Percentiles rank a stretch among this genome's conserved stretches.
Evolutionary conservation across 2,888 invertebrate species (phyloP).

Genomic region (Pristionchus japonicus): DNA sequence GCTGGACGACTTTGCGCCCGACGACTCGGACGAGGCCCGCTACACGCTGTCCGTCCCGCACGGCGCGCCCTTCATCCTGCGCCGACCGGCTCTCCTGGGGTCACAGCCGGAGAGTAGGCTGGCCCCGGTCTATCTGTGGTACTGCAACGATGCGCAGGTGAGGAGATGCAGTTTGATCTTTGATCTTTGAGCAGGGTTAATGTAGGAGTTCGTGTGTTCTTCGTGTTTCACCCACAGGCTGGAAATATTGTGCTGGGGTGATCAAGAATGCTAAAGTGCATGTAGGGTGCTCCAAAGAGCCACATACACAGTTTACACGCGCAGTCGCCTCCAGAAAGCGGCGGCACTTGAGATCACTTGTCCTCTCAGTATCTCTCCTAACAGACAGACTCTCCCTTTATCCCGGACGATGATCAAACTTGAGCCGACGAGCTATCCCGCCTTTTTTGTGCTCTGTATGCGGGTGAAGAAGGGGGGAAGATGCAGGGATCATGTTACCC

Average conservation of each 20-base stretch:
- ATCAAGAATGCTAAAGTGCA: not conserved
- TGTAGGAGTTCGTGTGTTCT: too few species aligned
- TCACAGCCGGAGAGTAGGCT: not conserved
- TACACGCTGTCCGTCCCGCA: not conserved
- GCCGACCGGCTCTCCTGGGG: conserved; percentile 30
- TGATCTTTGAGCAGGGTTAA: not conserved
- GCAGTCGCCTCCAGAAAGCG: not conserved
- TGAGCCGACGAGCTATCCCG: not conserved
- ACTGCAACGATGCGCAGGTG: conserved; percentile 46
- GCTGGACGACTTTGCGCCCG: conserved; percentile 16
- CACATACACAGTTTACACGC: not conserved
- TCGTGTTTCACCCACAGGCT: too few species aligned
- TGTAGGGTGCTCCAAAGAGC: not conserved
- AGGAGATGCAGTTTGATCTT: not conserved
- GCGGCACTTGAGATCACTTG: not conserved
- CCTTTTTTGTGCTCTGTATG: not conserved
- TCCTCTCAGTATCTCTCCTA: not conserved
- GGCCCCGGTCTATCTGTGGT: conserved; percentile 41
- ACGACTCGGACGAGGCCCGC: not conserved
- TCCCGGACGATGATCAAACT: conserved; percentile 31
- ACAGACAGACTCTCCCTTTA: not conserved
- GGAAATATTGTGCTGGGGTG: too few species aligned
- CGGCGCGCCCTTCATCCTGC: conserved; percentile 21
- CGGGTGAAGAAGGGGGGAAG: too few species aligned
- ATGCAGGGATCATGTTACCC: not conserved